Evolutionary conservation across 2,888 invertebrate genomes (phyloP), one percentile per base, ranked within the genome.

Genomic region (Hipparchia sbordonii): DNA sequence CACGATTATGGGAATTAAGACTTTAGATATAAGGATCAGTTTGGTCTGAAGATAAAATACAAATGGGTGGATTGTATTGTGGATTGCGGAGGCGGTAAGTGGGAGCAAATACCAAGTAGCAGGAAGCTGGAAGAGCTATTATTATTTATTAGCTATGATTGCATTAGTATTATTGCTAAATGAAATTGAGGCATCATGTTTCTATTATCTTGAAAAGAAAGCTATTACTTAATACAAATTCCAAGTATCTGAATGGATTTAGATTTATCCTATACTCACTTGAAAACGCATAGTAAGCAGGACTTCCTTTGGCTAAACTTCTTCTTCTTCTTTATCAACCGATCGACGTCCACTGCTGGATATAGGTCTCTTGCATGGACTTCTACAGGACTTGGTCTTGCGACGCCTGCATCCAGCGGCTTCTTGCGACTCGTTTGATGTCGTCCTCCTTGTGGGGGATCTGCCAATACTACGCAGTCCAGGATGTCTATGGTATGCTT

Each of bases 91-190:
- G 74, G 74, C 74, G 74, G 76, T 57, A 72, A 76, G 76, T 76
- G 74, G 74, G 71, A 71, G 71, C 59, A 60, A 60, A 5, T 39
- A 57, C 57, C 68, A 72, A 71, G 76, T 72, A 76, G 74, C 74
- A 70, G 72, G 72, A 75, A 65, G 52, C 59, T 39, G 45, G 69
- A 60, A 74, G 76, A 72, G 67, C 70, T 72, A 72, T 74, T 76
- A 76, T 72, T 76, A 76, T 72, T 74, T 74, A 74, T 74, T 72
- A 66, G 67, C 70, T 62, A 71, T 62, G 69, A 70, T 67, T 72
- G 70, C 52, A 60, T 67, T 67, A 68, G 66, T 52, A 65, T 60
- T 67, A 46, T 71, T 66, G 67, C 45, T 39, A 61, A 45, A 72
- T 62, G 23, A 56, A 68, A 71, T 54, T 65, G 60, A 63, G 54